Evolutionary conservation across 2,797 vertebrate species (phyloP), one percentile per base, ranked within the genome.

Genomic region (Propithecus perrieri): DNA sequence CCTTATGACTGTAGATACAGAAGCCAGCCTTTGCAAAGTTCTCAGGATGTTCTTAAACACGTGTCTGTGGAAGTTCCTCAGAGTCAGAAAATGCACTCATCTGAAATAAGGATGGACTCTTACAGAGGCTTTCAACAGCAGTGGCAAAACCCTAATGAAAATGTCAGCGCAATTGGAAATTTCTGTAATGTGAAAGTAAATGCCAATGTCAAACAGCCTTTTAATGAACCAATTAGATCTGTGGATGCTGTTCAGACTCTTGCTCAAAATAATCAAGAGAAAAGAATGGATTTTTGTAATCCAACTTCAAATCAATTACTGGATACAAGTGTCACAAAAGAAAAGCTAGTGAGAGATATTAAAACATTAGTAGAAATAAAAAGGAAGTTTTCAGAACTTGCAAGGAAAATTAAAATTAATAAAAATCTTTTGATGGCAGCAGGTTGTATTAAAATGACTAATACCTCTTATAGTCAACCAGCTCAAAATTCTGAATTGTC

Each of bases 331-430:
- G 46, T 83, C 43, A 89, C 95, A 50, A 97, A 96, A 91, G 97
- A 98, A 57, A 98, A 83, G 43, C 93, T 98, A 65, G 96, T 74
- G 30, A 96, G 96, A 61, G 98, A 99, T 97, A 93, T 98, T 90
- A 90, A 97, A 90, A 98, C 50, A 30, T 87, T 99, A 67, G 15
- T 94, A 2, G 8, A 22, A 95, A 96, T 98, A 43, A 98, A 97
- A 97, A 98, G 67, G 46, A 98, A 94, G 30, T 97, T 97, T 53
- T 79, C 84, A 22, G 93, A 98, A 46, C 94, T 99, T 95, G 97
- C 98, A 91, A 98, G n/a, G 5, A 78, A 98, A 90, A 96, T 98
- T 97, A 86, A 74, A 76, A 98, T 97, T 55, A 98, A 43, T 89
- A 98, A 92, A 76, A 81, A 83, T 72, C 69, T 98, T 14, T 83